Conservation (phyloP, 1,140 invertebrate genomes). For the Popillia japonica region DNA sequence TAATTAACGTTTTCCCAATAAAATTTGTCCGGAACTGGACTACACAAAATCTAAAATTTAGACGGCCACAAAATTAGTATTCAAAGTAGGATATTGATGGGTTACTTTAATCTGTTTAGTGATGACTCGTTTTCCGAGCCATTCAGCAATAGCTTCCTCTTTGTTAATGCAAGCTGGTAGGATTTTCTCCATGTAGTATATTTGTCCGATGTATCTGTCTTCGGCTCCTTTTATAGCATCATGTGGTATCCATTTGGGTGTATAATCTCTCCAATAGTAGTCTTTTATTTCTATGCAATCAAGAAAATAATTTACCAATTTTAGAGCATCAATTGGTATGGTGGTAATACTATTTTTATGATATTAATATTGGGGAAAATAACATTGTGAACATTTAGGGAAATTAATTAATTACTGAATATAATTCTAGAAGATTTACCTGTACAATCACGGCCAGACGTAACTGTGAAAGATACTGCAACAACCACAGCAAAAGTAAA, state of each 20-base stretch:
- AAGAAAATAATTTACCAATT: too few species aligned
- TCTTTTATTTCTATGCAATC: not conserved
- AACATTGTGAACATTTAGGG: too few species aligned
- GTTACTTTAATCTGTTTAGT: not conserved
- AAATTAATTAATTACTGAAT: too few species aligned
- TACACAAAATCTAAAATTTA: conserved; percentile 11
- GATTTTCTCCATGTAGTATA: not conserved
- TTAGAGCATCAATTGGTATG: too few species aligned
- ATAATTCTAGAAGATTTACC: too few species aligned
- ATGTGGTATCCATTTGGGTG: not conserved
- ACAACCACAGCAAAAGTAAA: too few species aligned
- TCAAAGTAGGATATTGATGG: too few species aligned
- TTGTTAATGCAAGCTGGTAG: not conserved
- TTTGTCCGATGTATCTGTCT: not conserved
- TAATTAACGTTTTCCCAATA: conserved; percentile 25
- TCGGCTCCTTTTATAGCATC: not conserved
- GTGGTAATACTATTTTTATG: too few species aligned
- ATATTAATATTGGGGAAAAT: too few species aligned
- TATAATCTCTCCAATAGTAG: conserved; percentile 2
- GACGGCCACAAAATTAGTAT: too few species aligned
- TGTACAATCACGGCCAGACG: too few species aligned
- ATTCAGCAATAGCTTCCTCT: not conserved
- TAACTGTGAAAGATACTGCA: too few species aligned
- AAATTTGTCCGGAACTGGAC: not conserved
- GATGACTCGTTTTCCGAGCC: not conserved